Evolutionary conservation across 2,113 vertebrate species (phyloP), one percentile per base, ranked within the genome.

Genomic region (Pimephales promelas): DNA sequence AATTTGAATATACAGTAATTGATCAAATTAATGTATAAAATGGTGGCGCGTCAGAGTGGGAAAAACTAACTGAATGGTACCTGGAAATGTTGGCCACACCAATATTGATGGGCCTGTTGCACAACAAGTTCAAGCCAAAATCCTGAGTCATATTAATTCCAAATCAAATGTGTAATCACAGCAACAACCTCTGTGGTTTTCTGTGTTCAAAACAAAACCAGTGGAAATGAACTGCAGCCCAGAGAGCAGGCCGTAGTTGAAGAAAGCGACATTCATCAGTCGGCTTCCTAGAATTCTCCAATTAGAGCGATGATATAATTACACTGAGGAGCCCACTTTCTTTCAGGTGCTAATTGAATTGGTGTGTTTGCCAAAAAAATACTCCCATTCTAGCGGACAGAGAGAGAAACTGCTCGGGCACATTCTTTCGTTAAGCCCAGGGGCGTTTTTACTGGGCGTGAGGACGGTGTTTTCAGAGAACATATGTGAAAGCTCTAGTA

Each of bases 291-390:
- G 77, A 86, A 82, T 77, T 79, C 70, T 81, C 36, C 86, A 86
- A 73, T 86, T 79, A 87, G 43, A 87, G 88, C 88, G 45, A 88
- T 84, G 86, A 86, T 83, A 83, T 64, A 84, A 85, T 90, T 84
- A 83, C 72, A 84, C 56, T 26, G 78, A 86, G 78, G 61, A 88
- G 75, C 56, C 85, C 74, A 80, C 79, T 86, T 83, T 84, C 80
- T 89, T 80, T 89, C 78, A 89, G 90, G 86, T 90, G 88, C 88
- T 90, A 88, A 90, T 83, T 90, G 83, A 87, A 88, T 83, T 61
- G 71, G 81, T 73, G 70, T 20, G 40, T 83, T 78, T 81, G 77
- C 78, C 77, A 83, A 54, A 77, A 77, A 40, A 82, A 66, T 22
- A 47, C 52, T 56, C 66, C 75, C 45, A 73, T 73, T 79, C 68